Evolutionary conservation across 2,797 vertebrate species (phyloP).

Genomic region (Aldrovandia affinis): DNA sequence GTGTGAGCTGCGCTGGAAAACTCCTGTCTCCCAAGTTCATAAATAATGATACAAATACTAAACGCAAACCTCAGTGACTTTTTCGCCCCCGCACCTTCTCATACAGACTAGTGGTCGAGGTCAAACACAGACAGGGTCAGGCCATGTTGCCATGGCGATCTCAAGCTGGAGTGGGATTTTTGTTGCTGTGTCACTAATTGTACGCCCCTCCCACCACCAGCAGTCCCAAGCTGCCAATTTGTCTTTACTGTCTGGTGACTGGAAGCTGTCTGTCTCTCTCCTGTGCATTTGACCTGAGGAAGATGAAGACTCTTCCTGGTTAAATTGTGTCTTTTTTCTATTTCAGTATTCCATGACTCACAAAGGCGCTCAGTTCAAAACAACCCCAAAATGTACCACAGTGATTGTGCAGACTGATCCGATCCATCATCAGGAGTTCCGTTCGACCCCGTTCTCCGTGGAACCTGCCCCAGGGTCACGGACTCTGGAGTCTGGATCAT

Average conservation of each 20-base stretch:
- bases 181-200: too few species aligned
- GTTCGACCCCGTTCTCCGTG: not conserved
- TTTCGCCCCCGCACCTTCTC: not conserved
- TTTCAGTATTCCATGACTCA: not conserved
- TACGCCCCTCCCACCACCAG: too few species aligned
- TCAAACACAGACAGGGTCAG: not conserved
- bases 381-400: not conserved
- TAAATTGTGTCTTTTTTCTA: not conserved
- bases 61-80: not conserved
- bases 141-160: not conserved
- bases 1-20: not conserved
- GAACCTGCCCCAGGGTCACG: not conserved
- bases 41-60: not conserved
- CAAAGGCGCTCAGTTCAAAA: not conserved
- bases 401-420: too few species aligned
- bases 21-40: not conserved
- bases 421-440: not conserved
- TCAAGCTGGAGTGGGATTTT: not conserved
- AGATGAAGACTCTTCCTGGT: too few species aligned
- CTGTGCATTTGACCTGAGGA: not conserved
- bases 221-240: too few species aligned
- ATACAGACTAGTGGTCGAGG: not conserved
- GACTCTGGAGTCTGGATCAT: not conserved
- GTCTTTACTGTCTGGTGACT: not conserved
- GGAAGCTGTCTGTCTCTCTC: not conserved